Evolutionary conservation across 2,888 invertebrate genomes (phyloP), one percentile per base, ranked within the genome.

Genomic region (Asteroscopus sphinx): DNA sequence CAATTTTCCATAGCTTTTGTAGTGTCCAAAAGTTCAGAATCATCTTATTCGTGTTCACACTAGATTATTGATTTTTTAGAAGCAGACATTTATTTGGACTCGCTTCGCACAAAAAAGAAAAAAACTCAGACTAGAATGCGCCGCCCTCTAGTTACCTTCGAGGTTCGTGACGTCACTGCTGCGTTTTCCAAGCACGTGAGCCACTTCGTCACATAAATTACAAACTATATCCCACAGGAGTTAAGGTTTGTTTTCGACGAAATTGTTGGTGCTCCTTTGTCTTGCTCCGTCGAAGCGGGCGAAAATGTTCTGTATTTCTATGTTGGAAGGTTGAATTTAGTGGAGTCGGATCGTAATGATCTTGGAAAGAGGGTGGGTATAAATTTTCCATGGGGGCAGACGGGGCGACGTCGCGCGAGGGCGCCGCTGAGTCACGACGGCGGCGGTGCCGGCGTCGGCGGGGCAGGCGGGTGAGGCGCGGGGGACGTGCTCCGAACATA

Each of bases 381-480:
- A 94, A 93, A 94, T 94, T 94, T 93, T 93, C 87, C 84, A 93
- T 92, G 93, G 93, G 89, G 93, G 93, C 86, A 93, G 93, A 93
- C 93, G 93, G 91, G 91, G 93, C 92, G 93, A 93, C 93, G 92
- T 92, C 92, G 93, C 88, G 87, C 87, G 87, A 91, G 92, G 92
- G 93, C 92, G 92, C 92, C 92, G 91, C 91, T 93, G 93, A 94
- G 87, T 93, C 93, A 94, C 91, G 87, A 76, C 83, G 87, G 80
- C 83, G 86, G 77, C 81, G 77, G 77, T 74, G 80, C 71, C 80
- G 81, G 73, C 81, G 81, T 52, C 88, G 84, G 79, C 78, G 85
- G 79, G 69, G 69, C 53, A 66, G 60, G 69, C 56, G 74, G 53
- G 54, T 52, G 41, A 51, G 41, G 84, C 79, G 75, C 62, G 70